These are phyloP conservation scores for Sturnira hondurensis DNA, from an alignment of 2,113 vertebrate genomes.

Conservation along the genomic window DNA sequence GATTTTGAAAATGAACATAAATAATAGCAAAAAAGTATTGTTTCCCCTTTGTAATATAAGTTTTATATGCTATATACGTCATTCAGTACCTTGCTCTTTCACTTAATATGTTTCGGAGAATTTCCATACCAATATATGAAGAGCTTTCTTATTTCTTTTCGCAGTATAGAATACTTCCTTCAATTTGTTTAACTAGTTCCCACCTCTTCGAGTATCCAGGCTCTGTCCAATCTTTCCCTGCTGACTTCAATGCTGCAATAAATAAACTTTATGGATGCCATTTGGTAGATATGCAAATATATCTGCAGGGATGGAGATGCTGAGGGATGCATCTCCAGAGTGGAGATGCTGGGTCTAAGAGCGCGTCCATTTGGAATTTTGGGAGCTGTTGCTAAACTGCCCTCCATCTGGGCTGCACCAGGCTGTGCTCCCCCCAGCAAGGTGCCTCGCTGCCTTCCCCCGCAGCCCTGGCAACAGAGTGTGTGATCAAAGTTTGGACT, in stretches of 20 bases:
- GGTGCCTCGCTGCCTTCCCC: not conserved
- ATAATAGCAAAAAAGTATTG: not conserved
- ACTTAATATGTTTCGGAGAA: not conserved
- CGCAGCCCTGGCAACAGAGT: constrained; percentile 17
- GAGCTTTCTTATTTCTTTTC: not conserved
- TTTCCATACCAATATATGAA: not conserved
- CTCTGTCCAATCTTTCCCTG: not conserved
- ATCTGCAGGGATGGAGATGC: too few species aligned
- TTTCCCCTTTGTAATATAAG: not conserved
- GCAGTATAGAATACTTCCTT: not conserved
- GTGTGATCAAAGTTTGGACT: constrained; percentile 10
- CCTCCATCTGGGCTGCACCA: constrained; percentile 43
- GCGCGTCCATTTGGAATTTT: constrained; percentile 24
- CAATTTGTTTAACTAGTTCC: not conserved
- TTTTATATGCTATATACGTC: not conserved
- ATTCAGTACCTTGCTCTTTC: not conserved
- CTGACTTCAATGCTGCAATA: not conserved
- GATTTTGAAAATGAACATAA: not conserved
- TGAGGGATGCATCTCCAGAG: too few species aligned
- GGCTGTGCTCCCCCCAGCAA: constrained; percentile 30
- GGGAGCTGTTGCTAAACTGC: constrained; percentile 46
- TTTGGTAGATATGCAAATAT: constrained; percentile 43
- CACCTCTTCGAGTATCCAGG: not conserved
- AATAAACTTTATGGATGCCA: not conserved
- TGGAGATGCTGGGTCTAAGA: not conserved